Conservation (phyloP, 2,888 invertebrate genomes). For the Pristionchus entomophagus region DNA sequence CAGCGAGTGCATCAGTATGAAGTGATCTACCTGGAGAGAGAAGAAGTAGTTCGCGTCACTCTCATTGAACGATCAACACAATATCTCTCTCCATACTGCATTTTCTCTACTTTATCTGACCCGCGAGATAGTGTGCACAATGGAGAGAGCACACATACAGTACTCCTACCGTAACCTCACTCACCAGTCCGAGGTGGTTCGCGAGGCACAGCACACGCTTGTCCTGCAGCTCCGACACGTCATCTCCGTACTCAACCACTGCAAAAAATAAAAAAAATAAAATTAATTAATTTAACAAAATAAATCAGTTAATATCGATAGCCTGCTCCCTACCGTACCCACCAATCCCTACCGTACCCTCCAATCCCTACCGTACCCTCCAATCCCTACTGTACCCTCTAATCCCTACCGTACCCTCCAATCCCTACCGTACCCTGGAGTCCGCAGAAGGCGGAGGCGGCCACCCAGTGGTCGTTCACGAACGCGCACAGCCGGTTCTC, state of each 20-base stretch:
- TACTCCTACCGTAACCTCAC: too few species aligned
- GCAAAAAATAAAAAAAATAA: conserved; percentile 26
- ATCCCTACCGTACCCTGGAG: conserved; percentile 38
- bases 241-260: conserved; percentile 65
- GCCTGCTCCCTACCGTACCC: not conserved
- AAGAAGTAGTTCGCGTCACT: too few species aligned
- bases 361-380: too few species aligned
- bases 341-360: too few species aligned
- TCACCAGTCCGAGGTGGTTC: conserved; percentile 72
- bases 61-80: too few species aligned
- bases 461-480: conserved; percentile 74
- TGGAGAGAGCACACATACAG: too few species aligned
- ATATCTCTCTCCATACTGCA: too few species aligned
- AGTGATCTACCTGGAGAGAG: too few species aligned
- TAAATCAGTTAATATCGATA: too few species aligned
- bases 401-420: not conserved
- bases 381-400: not conserved
- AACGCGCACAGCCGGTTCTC: conserved; percentile 70
- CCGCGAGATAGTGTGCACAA: too few species aligned
- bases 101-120: too few species aligned
- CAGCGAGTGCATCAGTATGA: conserved; percentile 71
- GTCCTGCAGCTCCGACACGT: conserved; percentile 54
- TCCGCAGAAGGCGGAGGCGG: conserved; percentile 67
- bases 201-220: conserved; percentile 62
- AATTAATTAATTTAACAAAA: too few species aligned